A percentile compares a stretch with the other conserved stretches of the same genome.
Evolutionary conservation across 2,797 vertebrate species (phyloP).

Genomic region (Gymnothorax reevesii): DNA sequence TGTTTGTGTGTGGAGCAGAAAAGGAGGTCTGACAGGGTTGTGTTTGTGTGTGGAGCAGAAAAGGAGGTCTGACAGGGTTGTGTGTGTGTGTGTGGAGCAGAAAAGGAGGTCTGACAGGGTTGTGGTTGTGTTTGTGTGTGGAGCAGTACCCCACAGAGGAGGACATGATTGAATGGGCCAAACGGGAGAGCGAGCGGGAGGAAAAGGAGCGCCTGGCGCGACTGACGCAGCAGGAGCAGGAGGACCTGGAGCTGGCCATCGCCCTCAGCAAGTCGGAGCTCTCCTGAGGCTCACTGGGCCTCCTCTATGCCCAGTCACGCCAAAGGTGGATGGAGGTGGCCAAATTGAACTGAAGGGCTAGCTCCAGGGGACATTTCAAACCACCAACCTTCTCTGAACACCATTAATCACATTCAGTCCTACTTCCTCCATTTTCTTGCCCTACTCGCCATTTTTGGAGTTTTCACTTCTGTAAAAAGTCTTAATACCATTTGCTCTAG

Average conservation of each 20-base stretch:
- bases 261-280: slow-evolving; percentile 99
- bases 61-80: too few relatives aligned
- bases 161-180: slow-evolving; percentile 99
- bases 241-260: slow-evolving; percentile 97
- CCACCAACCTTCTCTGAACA: neutral
- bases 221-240: slow-evolving; percentile 94
- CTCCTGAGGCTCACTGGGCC: slow-evolving; percentile 79
- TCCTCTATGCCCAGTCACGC: slow-evolving; percentile 45
- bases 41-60: too few relatives aligned
- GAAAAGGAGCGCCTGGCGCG: slow-evolving; percentile 93
- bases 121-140: slow-evolving; percentile 53
- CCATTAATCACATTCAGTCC: neutral
- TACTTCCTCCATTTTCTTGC: neutral
- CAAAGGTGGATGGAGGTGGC: slow-evolving; percentile 61
- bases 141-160: slow-evolving; percentile 95
- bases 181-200: slow-evolving; percentile 96
- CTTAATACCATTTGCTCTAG: neutral
- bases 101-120: slow-evolving; percentile 24
- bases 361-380: slow-evolving; percentile 11
- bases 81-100: neutral
- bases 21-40: too few relatives aligned
- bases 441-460: neutral
- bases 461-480: slow-evolving; percentile 2
- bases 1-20: too few relatives aligned
- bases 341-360: slow-evolving; percentile 11